Base-by-base conservation (phyloP, 2,113 vertebrate species). In the Porphyrio hochstetteri region DNA sequence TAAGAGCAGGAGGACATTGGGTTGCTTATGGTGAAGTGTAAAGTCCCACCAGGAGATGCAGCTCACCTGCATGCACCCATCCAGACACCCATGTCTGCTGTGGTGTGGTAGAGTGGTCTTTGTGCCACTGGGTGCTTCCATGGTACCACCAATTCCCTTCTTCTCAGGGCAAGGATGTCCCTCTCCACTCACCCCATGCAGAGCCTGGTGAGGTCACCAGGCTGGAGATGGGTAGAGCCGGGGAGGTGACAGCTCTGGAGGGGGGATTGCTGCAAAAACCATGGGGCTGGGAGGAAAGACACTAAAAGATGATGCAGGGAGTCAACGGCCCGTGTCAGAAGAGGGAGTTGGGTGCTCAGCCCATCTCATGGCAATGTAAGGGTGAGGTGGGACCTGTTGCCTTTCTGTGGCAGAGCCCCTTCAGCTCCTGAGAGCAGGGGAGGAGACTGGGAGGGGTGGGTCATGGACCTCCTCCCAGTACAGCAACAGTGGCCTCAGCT, bases 251-350 rank as follows among this genome's bases (percentile, higher is more conserved):
- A 4, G 42, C 7, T 2, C 16, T 24, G 55, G 44, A 57, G 70
- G 50, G 16, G 29, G 29, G 0, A 7, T 18, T 53, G n/a, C 44
- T 48, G 15, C 64, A 27, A 10, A 50, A 36, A 57, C 42, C 28
- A 48, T 10, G 53, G 48, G 63, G 48, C 10, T 59, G 61, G 60
- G 36, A 40, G 42, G 36, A 16, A 36, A 59, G 21, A 84, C 5
- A 1, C 56, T 44, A 17, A 9, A 46, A 27, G 16, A 12, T 38
- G 5, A 10, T 0, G 0, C 44, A 8, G 50, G 24, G 16, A 12
- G 24, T 80, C 36, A 46, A 25, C 23, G 23, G 53, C 19, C 0
- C 4, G 20, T 12, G 42, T n/a, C 31, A 13, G n/a, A 5, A 80
- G 29, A 31, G 28, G 23, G 35, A 74, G 27, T 6, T 0, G 15